Evolutionary conservation across 2,888 invertebrate genomes (phyloP), one percentile per base, ranked within the genome.

Genomic region (Heteromyza rotundicornis): DNA sequence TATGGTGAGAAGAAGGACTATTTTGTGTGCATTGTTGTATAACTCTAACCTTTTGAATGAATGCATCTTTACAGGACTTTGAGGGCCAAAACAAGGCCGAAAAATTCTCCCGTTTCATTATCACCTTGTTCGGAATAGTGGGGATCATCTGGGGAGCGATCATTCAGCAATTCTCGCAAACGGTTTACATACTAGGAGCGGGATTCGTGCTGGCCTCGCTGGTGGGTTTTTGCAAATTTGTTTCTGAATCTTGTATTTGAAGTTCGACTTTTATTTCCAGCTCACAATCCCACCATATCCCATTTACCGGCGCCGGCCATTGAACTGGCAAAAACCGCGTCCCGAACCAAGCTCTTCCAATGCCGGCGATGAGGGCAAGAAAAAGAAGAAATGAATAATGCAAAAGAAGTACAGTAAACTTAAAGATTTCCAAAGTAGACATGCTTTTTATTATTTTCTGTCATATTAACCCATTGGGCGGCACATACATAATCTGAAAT

Each of bases 211-310:
- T 97, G 66, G 95, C 96, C 50, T 89, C 93, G 44, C 84, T 96
- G 76, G 92, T 91, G 84, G 86, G 87, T 66, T 3, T 14, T 22
- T 8, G 7, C 20, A n/a, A 32, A 19, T 12, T 19, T 5, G 36
- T 20, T 12, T 2, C n/a, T 17, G 32, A 16, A 51, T 47, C 62
- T 56, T 53, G 1, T 54, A 5, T 20, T 10, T 35, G 24, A 36
- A 20, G 56, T 49, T 58, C 10, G 14, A 36, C 3, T n/a, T 14
- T n/a, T 20, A 2, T 63, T 57, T 74, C n/a, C n/a, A 90, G 90
- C 82, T 96, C 50, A 95, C 95, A 0, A 89, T 97, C 73, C 96
- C 96, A 23, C 96, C 96, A n/a, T 97, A 97, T 96, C 95, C 96
- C 0, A 92, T 96, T 88, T 97, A 95, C 78, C 88, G 96, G 66